Conservation (phyloP, 2,888 invertebrate species). For the Zygaena filipendulae region DNA sequence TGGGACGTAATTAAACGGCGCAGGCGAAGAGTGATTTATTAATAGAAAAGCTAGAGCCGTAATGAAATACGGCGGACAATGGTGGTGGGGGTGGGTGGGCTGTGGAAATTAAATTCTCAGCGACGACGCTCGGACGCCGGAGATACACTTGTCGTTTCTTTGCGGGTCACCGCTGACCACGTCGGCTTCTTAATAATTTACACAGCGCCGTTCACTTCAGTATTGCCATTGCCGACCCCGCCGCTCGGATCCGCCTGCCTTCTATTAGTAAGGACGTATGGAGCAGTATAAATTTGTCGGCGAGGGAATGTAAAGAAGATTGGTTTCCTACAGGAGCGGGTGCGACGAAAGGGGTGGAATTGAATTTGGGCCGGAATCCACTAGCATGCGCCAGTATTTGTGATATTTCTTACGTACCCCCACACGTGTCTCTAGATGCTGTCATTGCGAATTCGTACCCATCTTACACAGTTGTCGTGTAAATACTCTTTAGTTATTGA, state of each 20-base stretch:
- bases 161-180: slow-evolving; percentile 32
- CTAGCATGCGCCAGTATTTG: slow-evolving; percentile 44
- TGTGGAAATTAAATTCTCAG: slow-evolving; percentile 66
- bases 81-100: slow-evolving; percentile 52
- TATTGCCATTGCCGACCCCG: slow-evolving; percentile 13
- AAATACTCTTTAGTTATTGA: no score
- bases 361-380: slow-evolving; percentile 60
- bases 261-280: slow-evolving; percentile 50
- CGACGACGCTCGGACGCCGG: slow-evolving; percentile 34
- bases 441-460: no score
- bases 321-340: slow-evolving; percentile 55
- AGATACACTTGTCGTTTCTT: slow-evolving; percentile 48
- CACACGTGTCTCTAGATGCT: no score
- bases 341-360: slow-evolving; percentile 56
- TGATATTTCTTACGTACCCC: slow-evolving; percentile 49
- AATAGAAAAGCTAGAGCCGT: slow-evolving; percentile 67
- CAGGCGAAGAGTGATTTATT: slow-evolving; percentile 69
- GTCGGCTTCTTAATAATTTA: slow-evolving; percentile 48
- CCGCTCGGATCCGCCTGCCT: slow-evolving; percentile 18
- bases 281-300: slow-evolving; percentile 64
- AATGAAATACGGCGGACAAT: slow-evolving; percentile 69
- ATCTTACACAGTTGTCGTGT: no score
- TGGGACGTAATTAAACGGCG: slow-evolving; percentile 65
- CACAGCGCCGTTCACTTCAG: slow-evolving; percentile 23
- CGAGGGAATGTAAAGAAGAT: slow-evolving; percentile 65